These are phyloP conservation scores for Myripristis jacobus DNA, from an alignment of 2,797 vertebrate genomes.

Conservation along the genomic window DNA sequence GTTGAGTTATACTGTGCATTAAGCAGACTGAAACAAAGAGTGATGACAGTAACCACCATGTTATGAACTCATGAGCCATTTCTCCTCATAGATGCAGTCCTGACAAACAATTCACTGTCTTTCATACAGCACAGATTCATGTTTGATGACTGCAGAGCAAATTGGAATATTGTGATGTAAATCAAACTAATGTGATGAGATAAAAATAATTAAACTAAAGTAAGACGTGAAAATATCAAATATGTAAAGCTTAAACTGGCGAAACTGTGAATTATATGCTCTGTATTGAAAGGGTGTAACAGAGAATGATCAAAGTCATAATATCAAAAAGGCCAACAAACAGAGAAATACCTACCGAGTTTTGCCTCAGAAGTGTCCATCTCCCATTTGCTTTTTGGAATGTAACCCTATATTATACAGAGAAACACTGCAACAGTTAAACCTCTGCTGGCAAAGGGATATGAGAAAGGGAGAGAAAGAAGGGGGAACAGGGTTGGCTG, in stretches of 20 bases:
- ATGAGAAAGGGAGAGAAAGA: slow-evolving; percentile 46
- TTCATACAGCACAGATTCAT: not conserved
- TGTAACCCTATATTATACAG: slow-evolving; percentile 98
- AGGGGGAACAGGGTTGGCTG: slow-evolving; percentile 48
- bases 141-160: not conserved
- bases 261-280: too few relatives aligned
- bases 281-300: not conserved
- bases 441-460: slow-evolving; percentile 63
- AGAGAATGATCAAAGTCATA: not conserved
- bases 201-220: not conserved
- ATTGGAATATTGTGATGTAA: not conserved
- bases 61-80: slow-evolving; percentile 6
- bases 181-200: not conserved
- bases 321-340: not conserved
- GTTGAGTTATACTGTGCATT: too few relatives aligned
- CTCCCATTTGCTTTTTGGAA: slow-evolving; percentile 99
- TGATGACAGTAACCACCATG: not conserved
- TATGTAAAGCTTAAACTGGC: not conserved
- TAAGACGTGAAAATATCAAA: not conserved
- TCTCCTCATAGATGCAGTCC: not conserved
- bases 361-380: slow-evolving; percentile 99
- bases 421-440: slow-evolving; percentile 98
- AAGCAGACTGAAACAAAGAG: not conserved
- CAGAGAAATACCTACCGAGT: slow-evolving; percentile 90
- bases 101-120: not conserved